phyloP scores from a whole-genome alignment of 2,113 vertebrate genomes.

The Scomber japonicus region DNA sequence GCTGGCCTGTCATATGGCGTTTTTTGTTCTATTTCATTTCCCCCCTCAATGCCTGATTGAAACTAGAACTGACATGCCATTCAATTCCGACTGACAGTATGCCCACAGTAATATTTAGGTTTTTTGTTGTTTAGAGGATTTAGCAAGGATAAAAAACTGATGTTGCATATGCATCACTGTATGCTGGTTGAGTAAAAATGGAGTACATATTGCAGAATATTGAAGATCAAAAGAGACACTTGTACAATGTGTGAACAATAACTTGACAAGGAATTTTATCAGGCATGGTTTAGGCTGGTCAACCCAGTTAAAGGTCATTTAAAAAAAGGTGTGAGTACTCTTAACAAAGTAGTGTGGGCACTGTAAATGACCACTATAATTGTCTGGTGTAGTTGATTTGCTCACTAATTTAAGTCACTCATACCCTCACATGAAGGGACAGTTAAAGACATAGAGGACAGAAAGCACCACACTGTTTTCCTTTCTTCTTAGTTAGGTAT shows the following conservation, averaged over 20 bases:
- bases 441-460: not conserved
- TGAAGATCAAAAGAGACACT: not conserved
- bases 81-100: slow-evolving; percentile 32
- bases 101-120: not conserved
- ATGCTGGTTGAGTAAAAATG: not conserved
- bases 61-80: slow-evolving; percentile 48
- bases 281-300: not conserved
- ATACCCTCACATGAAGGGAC: not conserved
- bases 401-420: slow-evolving; percentile 12
- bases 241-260: not conserved
- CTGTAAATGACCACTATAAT: too few species aligned
- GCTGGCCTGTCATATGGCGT: slow-evolving; percentile 74
- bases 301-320: not conserved
- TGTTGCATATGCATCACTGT: not conserved
- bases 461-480: not conserved
- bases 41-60: slow-evolving; percentile 53
- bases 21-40: slow-evolving; percentile 61
- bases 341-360: not conserved
- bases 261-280: not conserved
- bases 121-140: slow-evolving; percentile 13
- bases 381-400: too few species aligned
- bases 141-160: not conserved
- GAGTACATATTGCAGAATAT: not conserved
- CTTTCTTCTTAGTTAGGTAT: slow-evolving; percentile 9
- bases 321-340: too few species aligned